Evolutionary conservation across 2,888 invertebrate species (phyloP).

Genomic region (Caenorhabditis plicata): DNA sequence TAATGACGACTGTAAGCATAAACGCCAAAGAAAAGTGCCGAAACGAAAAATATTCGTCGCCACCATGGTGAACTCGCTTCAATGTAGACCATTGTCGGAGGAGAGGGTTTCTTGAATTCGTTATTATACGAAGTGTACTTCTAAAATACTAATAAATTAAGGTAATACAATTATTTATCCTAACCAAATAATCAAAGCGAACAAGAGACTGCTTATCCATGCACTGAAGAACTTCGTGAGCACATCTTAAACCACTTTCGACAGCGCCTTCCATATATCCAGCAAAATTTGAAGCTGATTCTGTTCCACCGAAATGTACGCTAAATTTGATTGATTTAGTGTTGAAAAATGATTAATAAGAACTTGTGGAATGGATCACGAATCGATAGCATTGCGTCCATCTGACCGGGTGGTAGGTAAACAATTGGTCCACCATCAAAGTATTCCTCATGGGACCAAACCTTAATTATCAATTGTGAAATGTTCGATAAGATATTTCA

Average conservation of each 20-base stretch:
- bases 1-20: conserved; percentile 37
- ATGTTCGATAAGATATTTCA: neutral
- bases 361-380: conserved; percentile 44
- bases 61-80: conserved; percentile 15
- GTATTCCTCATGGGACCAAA: conserved; percentile 68
- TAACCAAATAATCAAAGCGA: conserved; percentile 27
- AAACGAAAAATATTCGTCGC: conserved; percentile 31
- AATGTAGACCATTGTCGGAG: neutral
- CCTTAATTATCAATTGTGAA: no score
- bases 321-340: conserved; percentile 8
- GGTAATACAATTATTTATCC: neutral
- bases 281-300: conserved; percentile 65
- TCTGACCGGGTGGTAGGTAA: conserved; percentile 65
- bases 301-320: conserved; percentile 66
- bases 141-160: neutral
- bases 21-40: conserved; percentile 29
- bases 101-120: neutral
- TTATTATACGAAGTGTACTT: conserved; percentile 2
- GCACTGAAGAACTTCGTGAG: conserved; percentile 28
- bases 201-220: conserved; percentile 24
- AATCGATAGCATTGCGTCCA: conserved; percentile 40
- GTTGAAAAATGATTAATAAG: conserved; percentile 1
- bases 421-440: conserved; percentile 68
- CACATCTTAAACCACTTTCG: conserved; percentile 41
- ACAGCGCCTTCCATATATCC: conserved; percentile 67